phyloP scores from a whole-genome alignment of 2,113 vertebrate species.

The Myiagra hebetior region DNA sequence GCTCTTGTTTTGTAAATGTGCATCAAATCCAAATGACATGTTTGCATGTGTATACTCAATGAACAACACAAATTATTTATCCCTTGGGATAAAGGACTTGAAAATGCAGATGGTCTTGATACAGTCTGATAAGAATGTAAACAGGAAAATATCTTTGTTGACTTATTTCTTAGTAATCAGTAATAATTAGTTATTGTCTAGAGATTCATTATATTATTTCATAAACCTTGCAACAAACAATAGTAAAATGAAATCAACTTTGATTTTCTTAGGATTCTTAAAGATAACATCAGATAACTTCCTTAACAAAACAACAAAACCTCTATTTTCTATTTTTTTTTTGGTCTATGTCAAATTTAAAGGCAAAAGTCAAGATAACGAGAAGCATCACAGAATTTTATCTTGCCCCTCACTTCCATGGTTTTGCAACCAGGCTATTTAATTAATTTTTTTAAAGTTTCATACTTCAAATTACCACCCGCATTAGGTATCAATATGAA shows the following conservation, averaged over 20 bases:
- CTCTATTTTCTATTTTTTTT: neutral
- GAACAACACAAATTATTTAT: slow-evolving; percentile 71
- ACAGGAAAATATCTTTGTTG: slow-evolving; percentile 83
- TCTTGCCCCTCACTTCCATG: neutral
- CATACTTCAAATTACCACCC: neutral
- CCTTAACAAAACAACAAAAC: slow-evolving; percentile 1
- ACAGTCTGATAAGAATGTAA: slow-evolving; percentile 82
- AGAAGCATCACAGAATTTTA: neutral
- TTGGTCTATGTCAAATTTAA: neutral
- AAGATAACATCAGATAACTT: slow-evolving; percentile 16
- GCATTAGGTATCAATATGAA: neutral
- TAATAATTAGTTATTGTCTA: slow-evolving; percentile 78
- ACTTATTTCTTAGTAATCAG: slow-evolving; percentile 78
- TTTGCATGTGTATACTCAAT: slow-evolving; percentile 62
- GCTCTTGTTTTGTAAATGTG: slow-evolving; percentile 26
- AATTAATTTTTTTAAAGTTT: neutral
- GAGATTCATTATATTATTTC: slow-evolving; percentile 68
- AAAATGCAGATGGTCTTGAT: slow-evolving; percentile 81
- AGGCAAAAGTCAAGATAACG: neutral
- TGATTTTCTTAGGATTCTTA: slow-evolving; percentile 30
- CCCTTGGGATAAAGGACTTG: slow-evolving; percentile 71
- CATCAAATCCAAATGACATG: slow-evolving; percentile 49
- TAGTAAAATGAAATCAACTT: slow-evolving; percentile 37
- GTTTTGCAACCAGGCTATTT: neutral
- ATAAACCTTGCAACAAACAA: slow-evolving; percentile 47